These are phyloP conservation scores for Cryptus armator DNA, from an alignment of 2,888 invertebrate genomes.

Conservation along the genomic window DNA sequence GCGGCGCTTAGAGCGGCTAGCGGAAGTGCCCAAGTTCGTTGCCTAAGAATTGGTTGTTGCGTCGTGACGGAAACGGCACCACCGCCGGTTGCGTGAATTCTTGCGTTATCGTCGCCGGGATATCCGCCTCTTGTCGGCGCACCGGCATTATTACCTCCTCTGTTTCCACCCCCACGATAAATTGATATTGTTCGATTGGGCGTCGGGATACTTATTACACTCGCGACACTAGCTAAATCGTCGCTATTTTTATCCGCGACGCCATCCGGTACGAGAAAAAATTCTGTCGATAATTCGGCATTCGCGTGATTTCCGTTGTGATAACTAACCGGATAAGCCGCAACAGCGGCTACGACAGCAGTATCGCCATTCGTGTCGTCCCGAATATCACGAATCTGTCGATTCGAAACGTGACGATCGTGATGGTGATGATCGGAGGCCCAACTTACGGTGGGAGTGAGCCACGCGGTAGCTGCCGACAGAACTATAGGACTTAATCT, in stretches of 20 bases:
- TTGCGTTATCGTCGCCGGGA: slow-evolving; percentile 63
- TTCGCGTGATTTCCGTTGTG: slow-evolving; percentile 73
- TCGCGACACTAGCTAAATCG: slow-evolving; percentile 78
- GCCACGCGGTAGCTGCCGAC: slow-evolving; percentile 83
- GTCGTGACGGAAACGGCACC: slow-evolving; percentile 76
- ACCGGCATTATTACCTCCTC: slow-evolving; percentile 69
- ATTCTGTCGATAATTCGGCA: slow-evolving; percentile 94
- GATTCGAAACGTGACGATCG: slow-evolving; percentile 85
- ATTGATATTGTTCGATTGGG: slow-evolving; percentile 81
- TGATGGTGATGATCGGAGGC: slow-evolving; percentile 83
- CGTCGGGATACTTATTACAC: slow-evolving; percentile 83
- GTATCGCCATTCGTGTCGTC: slow-evolving; percentile 67
- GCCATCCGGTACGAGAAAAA: slow-evolving; percentile 90
- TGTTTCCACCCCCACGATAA: slow-evolving; percentile 75
- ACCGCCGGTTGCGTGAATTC: slow-evolving; percentile 74
- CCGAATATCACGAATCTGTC: slow-evolving; percentile 24
- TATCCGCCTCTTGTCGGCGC: slow-evolving; percentile 78
- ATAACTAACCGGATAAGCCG: slow-evolving; percentile 76
- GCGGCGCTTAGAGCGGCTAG: slow-evolving; percentile 93
- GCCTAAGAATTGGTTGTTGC: slow-evolving; percentile 86
- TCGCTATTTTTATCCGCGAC: slow-evolving; percentile 73
- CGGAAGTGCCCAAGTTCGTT: slow-evolving; percentile 96
- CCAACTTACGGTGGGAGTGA: slow-evolving; percentile 83
- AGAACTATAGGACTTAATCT: slow-evolving; percentile 82
- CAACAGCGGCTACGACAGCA: slow-evolving; percentile 81